Evolutionary conservation across 2,113 vertebrate genomes (phyloP), one percentile per base, ranked within the genome.

Genomic region (Acinonyx jubatus): DNA sequence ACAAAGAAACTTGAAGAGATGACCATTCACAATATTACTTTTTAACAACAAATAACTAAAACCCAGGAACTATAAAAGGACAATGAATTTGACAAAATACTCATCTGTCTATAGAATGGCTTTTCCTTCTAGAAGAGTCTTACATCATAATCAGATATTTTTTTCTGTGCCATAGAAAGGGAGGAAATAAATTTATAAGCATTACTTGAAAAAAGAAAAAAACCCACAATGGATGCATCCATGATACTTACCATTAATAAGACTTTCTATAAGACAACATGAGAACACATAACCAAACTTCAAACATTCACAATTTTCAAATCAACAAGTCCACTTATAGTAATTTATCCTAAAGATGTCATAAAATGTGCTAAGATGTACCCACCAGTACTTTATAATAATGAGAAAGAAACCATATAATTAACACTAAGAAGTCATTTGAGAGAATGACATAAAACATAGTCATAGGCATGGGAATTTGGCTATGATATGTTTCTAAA

Each of bases 321-420:
- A 29, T 85, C 25, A 88, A 69, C 63, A 92, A 82, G 8, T 50
- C 27, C 48, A 52, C 19, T 57, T 86, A 61, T 82, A 78, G 71
- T 93, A 83, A 55, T 89, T 96, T 94, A 94, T 85, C 31, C 36
- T 93, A 71, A 96, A 79, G 50, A 73, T 65, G 65, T 45, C 66
- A 83, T 80, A 91, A 94, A 93, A 79, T 74, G 1, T 82, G 23
- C 8, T 86, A 81, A 82, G 65, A 57, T 33, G 1, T 65, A 88
- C 31, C 48, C 50, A 81, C 21, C 48, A 92, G 21, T 71, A 38
- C 57, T 84, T 94, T 66, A 31, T 66, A 79, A 57, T 81, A 96
- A 66, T 73, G 61, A 89, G 76, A 55, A 78, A 89, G 57, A 82
- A 88, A 27, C 19, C 4, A 19, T 68, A 29, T 25, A 61, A 76